Base-by-base conservation (phyloP, 2,113 vertebrate species). In the Mandrillus leucophaeus region DNA sequence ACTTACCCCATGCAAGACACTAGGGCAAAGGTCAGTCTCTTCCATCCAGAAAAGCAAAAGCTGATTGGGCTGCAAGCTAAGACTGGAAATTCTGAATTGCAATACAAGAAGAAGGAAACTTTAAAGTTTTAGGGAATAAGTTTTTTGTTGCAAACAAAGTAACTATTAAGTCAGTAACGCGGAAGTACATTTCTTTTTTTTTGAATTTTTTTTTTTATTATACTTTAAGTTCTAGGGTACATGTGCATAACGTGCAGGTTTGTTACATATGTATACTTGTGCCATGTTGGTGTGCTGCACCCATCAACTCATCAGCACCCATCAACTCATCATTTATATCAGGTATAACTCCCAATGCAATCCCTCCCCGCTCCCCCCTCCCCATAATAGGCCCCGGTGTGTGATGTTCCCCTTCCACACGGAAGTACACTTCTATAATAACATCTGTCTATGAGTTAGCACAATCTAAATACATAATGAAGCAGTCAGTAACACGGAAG, bases 11-110 rank as follows among this genome's bases (percentile, higher is more conserved):
- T 73, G 38, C 23, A 83, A 93, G 78, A 50, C 17, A 59, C 18
- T 38, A 73, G 80, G 14, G 2, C 40, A 90, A 61, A 11, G 30
- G 52, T 52, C 68, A 95, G 38, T 87, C 90, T 66, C 61, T 90
- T 79, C 16, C 32, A 96, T 23, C n/a, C 35, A 93, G 78, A 95
- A 90, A 82, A 72, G 81, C 10, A 78, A 82, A 88, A 83, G 48
- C 30, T 93, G 45, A 90, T n/a, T 38, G 23, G 13, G 22, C 32
- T 64, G 7, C 52, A 30, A 70, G 22, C 32, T 70, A 76, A 64
- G 22, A 55, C 48, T n/a, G 64, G 27, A 76, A 87, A 82, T 43
- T 83, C 85, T 83, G 30, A 91, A 70, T 3, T 68, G 14, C 2
- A 48, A 52, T 52, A 91, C 18, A 61, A 10, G 22, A 22, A 80